A percentile compares a stretch with the other conserved stretches of the same genome.
phyloP scores from a whole-genome alignment of 2,113 vertebrate species.

The Chamaea fasciata region DNA sequence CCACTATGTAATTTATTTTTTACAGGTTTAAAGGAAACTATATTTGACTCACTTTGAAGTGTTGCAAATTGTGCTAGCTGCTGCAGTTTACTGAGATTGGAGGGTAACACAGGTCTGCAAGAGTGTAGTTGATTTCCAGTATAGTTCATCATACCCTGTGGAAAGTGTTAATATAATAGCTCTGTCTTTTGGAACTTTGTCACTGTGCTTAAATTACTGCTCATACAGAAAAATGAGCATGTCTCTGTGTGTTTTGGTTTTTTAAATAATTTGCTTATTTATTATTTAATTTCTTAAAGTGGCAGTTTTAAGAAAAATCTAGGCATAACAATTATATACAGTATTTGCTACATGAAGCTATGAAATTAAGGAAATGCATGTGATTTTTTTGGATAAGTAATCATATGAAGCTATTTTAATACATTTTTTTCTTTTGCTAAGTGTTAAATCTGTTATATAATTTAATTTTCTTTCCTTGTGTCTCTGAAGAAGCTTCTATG shows the following conservation, averaged over 20 bases:
- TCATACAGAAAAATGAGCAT: neutral
- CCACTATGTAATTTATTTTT: neutral
- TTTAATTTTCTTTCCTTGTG: neutral
- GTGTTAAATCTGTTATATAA: neutral
- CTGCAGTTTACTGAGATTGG: neutral
- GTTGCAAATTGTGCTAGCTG: neutral
- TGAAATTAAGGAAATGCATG: neutral
- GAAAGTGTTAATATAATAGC: neutral
- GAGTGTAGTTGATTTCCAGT: neutral
- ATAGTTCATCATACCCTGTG: neutral
- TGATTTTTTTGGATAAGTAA: neutral
- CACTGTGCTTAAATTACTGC: neutral
- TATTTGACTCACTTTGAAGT: constrained; percentile 9
- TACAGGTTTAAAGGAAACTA: constrained; percentile 32
- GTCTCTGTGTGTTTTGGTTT: neutral
- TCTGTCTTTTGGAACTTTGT: neutral
- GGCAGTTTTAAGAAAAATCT: neutral
- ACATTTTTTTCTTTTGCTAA: neutral
- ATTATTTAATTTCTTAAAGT: neutral
- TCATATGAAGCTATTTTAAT: neutral
- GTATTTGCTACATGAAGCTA: neutral
- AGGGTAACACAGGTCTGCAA: neutral
- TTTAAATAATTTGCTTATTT: neutral
- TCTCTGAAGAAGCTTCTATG: neutral
- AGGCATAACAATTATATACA: neutral